phyloP scores from a whole-genome alignment of 2,113 vertebrate genomes.

The Notothenia coriiceps region DNA sequence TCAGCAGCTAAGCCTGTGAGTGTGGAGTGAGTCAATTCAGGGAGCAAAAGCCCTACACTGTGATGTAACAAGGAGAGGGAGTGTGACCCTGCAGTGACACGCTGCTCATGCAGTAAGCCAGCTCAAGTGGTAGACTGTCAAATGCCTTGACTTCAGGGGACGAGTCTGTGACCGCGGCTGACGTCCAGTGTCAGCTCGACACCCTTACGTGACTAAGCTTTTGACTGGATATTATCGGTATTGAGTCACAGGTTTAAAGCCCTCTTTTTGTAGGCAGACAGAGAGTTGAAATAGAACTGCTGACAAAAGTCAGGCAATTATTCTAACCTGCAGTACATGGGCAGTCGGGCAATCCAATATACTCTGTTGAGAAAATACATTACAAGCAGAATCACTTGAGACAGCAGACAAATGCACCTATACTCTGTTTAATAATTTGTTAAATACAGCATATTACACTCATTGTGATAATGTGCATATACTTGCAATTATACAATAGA shows the following conservation, averaged over 20 bases:
- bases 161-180: neutral
- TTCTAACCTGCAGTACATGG: neutral
- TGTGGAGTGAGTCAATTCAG: conserved; percentile 53
- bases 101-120: conserved; percentile 8
- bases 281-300: neutral
- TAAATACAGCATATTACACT: conserved; percentile 83
- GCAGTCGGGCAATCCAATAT: conserved; percentile 16
- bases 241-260: neutral
- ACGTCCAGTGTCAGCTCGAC: neutral
- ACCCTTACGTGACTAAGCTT: neutral
- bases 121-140: conserved; percentile 24
- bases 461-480: conserved; percentile 74
- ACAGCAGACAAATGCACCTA: conserved; percentile 36
- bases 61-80: conserved; percentile 15
- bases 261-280: neutral
- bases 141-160: neutral
- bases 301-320: conserved; percentile 14
- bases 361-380: conserved; percentile 13
- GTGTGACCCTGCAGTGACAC: conserved; percentile 35
- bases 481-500: conserved; percentile 68
- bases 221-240: neutral
- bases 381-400: conserved; percentile 27
- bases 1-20: conserved; percentile 58
- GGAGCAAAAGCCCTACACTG: conserved; percentile 38
- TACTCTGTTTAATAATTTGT: conserved; percentile 79